These are phyloP conservation scores for Scaptomyza flava DNA, from an alignment of 2,888 invertebrate species.

Conservation along the genomic window DNA sequence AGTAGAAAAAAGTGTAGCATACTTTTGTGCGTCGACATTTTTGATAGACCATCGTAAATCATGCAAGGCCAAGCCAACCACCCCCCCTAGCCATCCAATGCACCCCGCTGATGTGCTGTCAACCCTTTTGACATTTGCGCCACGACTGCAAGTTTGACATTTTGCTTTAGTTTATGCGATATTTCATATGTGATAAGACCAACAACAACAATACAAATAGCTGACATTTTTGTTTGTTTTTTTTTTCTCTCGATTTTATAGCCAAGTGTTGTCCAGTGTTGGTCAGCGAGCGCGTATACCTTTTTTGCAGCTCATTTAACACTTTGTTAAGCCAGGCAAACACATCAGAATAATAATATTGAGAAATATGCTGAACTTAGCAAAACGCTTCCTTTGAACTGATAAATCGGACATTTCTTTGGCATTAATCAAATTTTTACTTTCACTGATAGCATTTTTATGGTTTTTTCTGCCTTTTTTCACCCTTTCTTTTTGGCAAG, in stretches of 20 bases:
- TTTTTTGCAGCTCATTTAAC: constrained; percentile 66
- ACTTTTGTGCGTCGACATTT: constrained; percentile 65
- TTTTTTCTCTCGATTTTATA: constrained; percentile 25
- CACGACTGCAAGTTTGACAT: constrained; percentile 72
- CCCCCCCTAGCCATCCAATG: neutral
- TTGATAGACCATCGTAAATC: constrained; percentile 75
- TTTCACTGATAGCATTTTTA: constrained; percentile 40
- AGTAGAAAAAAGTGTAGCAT: constrained; percentile 48
- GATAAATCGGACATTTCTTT: constrained; percentile 39
- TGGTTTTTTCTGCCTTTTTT: neutral
- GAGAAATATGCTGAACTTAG: constrained; percentile 42
- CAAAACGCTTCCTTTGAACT: constrained; percentile 12
- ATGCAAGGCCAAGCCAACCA: constrained; percentile 33
- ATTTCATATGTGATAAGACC: constrained; percentile 75
- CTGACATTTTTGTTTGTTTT: constrained; percentile 56
- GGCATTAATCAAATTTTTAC: constrained; percentile 46
- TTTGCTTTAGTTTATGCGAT: constrained; percentile 78
- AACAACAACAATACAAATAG: constrained; percentile 35
- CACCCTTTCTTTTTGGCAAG: constrained; percentile 18
- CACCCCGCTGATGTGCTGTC: constrained; percentile 38
- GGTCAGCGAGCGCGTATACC: constrained; percentile 43
- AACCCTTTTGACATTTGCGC: constrained; percentile 69
- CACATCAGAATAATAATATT: constrained; percentile 32
- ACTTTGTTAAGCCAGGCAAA: constrained; percentile 46
- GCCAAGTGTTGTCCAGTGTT: constrained; percentile 25